These are phyloP conservation scores for Campopleginae sp. DNA, from an alignment of 2,888 invertebrate species.

Conservation along the genomic window DNA sequence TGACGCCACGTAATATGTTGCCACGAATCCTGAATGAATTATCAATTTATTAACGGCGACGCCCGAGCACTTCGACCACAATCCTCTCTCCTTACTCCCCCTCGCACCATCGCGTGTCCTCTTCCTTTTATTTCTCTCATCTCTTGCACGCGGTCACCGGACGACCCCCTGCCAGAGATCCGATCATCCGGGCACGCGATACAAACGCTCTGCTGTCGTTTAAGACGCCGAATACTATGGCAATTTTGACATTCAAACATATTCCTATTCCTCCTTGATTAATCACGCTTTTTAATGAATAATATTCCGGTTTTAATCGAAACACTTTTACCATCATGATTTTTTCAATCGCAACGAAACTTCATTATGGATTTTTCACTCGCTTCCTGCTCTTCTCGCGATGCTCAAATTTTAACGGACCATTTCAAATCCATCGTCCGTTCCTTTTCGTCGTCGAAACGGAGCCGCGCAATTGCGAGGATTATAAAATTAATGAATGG, in stretches of 20 bases:
- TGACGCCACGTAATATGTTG: slow-evolving; percentile 80
- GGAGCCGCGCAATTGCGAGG: not conserved
- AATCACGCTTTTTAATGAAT: not conserved
- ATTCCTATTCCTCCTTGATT: slow-evolving; percentile 5
- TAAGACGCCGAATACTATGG: slow-evolving; percentile 15
- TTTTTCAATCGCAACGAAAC: not conserved
- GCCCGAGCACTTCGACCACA: slow-evolving; percentile 49
- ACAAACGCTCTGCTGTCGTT: slow-evolving; percentile 52
- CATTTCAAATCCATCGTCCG: not conserved
- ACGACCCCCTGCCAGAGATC: slow-evolving; percentile 63
- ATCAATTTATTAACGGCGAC: slow-evolving; percentile 77
- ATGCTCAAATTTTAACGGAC: not conserved
- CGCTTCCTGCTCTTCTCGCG: not conserved
- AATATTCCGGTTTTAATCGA: not conserved
- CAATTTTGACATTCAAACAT: slow-evolving; percentile 13
- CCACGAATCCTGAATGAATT: slow-evolving; percentile 77
- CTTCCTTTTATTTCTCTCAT: slow-evolving; percentile 13
- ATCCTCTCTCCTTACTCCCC: slow-evolving; percentile 30
- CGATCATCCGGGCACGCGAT: slow-evolving; percentile 66
- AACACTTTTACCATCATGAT: not conserved
- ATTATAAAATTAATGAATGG: not conserved
- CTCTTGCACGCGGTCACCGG: slow-evolving; percentile 39
- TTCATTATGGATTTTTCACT: not conserved
- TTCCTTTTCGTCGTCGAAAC: not conserved
- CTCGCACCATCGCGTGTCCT: slow-evolving; percentile 9